These are phyloP conservation scores for Danio albolineatus DNA, from an alignment of 2,797 vertebrate species.

Conservation along the genomic window DNA sequence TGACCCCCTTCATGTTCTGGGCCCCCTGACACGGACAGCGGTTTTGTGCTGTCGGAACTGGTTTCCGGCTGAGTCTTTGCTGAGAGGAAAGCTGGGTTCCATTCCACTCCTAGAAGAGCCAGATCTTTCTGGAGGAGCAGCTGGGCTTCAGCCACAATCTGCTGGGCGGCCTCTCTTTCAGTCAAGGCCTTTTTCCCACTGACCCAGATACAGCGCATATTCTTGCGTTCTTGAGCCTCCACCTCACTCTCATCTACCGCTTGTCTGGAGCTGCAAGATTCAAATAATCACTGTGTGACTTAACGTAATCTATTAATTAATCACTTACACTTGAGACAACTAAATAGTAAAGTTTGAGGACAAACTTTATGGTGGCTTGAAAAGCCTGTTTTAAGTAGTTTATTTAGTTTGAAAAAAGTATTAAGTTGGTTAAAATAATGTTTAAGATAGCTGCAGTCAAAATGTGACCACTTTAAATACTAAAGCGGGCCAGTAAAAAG, in stretches of 20 bases:
- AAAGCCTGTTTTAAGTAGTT: no score
- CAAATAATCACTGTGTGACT: not conserved
- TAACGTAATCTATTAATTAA: not conserved
- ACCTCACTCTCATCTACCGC: conserved; percentile 93
- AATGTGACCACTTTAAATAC: no score
- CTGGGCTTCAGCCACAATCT: conserved; percentile 90
- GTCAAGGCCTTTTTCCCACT: conserved; percentile 87
- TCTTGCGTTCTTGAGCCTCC: conserved; percentile 88
- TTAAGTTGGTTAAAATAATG: no score
- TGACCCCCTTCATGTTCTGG: conserved; percentile 5
- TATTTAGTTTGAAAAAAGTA: no score
- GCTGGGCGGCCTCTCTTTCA: conserved; percentile 86
- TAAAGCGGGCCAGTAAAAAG: no score
- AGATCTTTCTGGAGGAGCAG: conserved; percentile 90
- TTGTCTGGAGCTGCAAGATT: conserved; percentile 77
- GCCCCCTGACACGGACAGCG: not conserved
- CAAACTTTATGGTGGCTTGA: no score
- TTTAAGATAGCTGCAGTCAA: no score
- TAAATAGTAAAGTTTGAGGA: no score
- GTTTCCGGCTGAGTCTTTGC: conserved; percentile 41
- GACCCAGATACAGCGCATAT: conserved; percentile 86
- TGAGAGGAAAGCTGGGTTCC: conserved; percentile 78
- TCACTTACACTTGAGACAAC: no score
- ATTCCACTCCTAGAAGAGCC: conserved; percentile 87
- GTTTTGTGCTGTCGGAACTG: conserved; percentile 37